Evolutionary conservation across 2,113 vertebrate species (phyloP), one percentile per base, ranked within the genome.

Genomic region (Syrmaticus mikado): DNA sequence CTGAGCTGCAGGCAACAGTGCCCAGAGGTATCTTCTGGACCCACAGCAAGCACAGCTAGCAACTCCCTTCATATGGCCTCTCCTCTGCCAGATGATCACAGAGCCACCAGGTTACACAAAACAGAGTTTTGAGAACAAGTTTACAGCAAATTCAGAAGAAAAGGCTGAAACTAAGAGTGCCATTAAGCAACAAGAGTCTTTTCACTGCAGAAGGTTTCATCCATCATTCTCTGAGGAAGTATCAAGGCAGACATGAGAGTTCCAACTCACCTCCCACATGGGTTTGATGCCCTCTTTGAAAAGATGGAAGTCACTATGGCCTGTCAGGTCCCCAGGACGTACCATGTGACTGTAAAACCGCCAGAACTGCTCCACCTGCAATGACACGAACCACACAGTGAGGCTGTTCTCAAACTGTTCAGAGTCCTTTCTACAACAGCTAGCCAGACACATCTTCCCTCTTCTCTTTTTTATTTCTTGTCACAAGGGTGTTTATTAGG

Each of bases 231-330:
- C 74, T 15, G 5, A 19, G 8, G 70, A 83, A 92, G 65, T 11
- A 83, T 7, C 24, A 58, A 77, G 60, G 67, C 43, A 93, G 38
- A 89, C 73, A 81, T 13, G 17, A 53, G 18, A 96, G 45, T n/a
- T 71, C 16, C 40, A 38, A 92, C 89, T 98, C 84, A 98, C 98
- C 98, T 98, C 98, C 98, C 98, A 98, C 98, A 98, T 98, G 85
- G 98, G 98, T 93, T 98, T 98, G 94, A 98, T 98, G 18, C 98
- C 98, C 82, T 98, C 98, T 96, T 98, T 98, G 96, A 98, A 98
- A 94, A 98, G 98, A 93, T 98, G 98, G 92, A 98, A 98, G 96
- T 98, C 98, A 67, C 98, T 98, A 83, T 98, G 98, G 76, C 98
- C 98, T 52, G 98, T 98, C 97, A 98, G 96, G 97, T 98, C 98